These are phyloP conservation scores for Micronisus gabar DNA, from an alignment of 2,113 vertebrate genomes.

Conservation along the genomic window DNA sequence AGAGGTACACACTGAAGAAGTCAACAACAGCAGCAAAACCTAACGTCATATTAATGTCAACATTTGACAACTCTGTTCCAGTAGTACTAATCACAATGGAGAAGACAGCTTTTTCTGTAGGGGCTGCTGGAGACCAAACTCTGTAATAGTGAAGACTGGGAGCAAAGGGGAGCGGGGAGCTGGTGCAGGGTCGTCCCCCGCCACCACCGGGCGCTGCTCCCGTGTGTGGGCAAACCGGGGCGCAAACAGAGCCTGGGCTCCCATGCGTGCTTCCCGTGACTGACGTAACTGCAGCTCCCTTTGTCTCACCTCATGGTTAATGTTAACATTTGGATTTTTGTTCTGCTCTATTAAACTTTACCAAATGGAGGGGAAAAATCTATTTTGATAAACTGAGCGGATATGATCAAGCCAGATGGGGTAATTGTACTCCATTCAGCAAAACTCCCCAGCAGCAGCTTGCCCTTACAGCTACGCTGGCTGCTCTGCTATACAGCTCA, in stretches of 20 bases:
- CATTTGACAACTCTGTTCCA: not conserved
- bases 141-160: rapidly evolving
- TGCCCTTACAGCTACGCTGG: not conserved
- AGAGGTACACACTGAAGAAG: rapidly evolving
- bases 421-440: rapidly evolving
- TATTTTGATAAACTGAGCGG: rapidly evolving
- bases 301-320: not conserved
- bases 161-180: not conserved
- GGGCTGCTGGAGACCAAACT: not conserved
- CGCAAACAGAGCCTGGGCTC: rapidly evolving
- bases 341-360: not conserved
- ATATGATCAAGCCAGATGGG: rapidly evolving
- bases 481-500: rapidly evolving
- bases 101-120: too few species aligned
- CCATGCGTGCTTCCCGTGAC: rapidly evolving
- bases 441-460: not conserved
- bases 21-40: not conserved
- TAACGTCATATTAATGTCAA: rapidly evolving
- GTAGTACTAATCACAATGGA: rapidly evolving
- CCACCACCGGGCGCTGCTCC: rapidly evolving
- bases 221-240: too few species aligned
- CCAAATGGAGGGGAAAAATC: not conserved
- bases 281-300: rapidly evolving
- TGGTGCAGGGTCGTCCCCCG: not conserved
- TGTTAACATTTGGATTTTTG: not conserved